Base-by-base conservation (phyloP, 2,113 vertebrate genomes). In the Microcebus tavaratra region DNA sequence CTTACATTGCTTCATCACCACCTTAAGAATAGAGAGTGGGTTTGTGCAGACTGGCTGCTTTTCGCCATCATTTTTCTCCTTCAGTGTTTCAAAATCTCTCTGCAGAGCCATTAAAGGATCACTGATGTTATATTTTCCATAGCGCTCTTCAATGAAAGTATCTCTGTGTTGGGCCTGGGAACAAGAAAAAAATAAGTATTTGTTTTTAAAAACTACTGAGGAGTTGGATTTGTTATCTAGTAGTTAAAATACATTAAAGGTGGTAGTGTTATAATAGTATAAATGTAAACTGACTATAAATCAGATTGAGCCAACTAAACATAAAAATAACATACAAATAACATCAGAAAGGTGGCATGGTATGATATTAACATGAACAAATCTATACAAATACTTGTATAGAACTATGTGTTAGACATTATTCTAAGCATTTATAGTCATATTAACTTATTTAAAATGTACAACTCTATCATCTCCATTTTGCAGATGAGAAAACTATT, bases 1-100 rank as follows among this genome's bases (percentile, higher is more conserved):
- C 98, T 99, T 99, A 98, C 99, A 99, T 72, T 99, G 99, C 96
- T 99, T 99, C 98, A 99, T 99, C 98, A 99, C 99, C 97, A 99
- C 98, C 96, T 99, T 99, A 48, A 99, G 98, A 76, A 99, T 95
- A 3, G 99, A 99, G 36, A 99, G 98, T 0, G 99, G 99, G 97
- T 99, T 99, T 89, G 99, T 98, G 97, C 98, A 98, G 0, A 99
- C 98, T 57, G 99, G 98, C 84, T 99, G 98, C 98, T 98, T 99
- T 84, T 99, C 99, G 6, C 83, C 97, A 3, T 99, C 99, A 61
- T 98, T 98, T 1, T 98, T 99, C 83, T 99, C 99, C 68, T 99
- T 99, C 39, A 99, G 98, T 1, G 98, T 98, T 98, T 99, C 99
- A 80, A 98, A 99, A 98, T 99, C 99, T 94, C 99, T 99, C 98